Evolutionary conservation across 2,113 vertebrate genomes (phyloP), one percentile per base, ranked within the genome.

Genomic region (Hippocampus comes): DNA sequence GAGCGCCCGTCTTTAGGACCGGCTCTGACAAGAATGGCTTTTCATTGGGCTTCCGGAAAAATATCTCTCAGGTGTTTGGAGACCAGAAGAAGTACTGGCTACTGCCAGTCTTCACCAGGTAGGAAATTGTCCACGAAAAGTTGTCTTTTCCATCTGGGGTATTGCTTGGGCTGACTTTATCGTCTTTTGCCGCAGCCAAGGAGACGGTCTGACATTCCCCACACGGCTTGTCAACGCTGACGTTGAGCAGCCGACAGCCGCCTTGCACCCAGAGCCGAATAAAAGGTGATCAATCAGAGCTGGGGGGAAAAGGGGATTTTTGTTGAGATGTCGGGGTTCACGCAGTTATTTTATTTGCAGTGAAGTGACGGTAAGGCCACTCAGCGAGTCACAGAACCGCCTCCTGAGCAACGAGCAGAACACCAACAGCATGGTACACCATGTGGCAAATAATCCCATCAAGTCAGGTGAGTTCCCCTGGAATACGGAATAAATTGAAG

Each of bases 1-100:
- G 96, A 74, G 95, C 96, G 20, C 95, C 97, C 1, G 94, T 93
- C 8, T 99, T 99, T 84, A 93, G 95, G 81, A 95, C 95, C 0
- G 97, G 96, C 71, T 92, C 95, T 25, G 96, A 98, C 88, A 96
- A 95, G 90, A 96, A 97, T 64, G 96, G 96, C 49, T 99, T 99
- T 90, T 97, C 95, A 82, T 91, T 99, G 76, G 97, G 97, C 78
- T 95, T 90, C 84, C 91, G 89, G 73, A 99, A 97, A 91, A 99
- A 99, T 75, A 90, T 98, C 68, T 91, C 80, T 83, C 92, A 99
- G 80, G 95, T 98, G 70, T 98, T 98, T 55, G 97, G 97, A 48
- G 96, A 98, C 88, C 94, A 97, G 89, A 96, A 94, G 88, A 96
- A 95, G 79, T 97, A 94, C 75, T 98, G 97, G 96, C 85, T 94